Conservation (phyloP, 2,888 invertebrate genomes). For the Polia nebulosa region DNA sequence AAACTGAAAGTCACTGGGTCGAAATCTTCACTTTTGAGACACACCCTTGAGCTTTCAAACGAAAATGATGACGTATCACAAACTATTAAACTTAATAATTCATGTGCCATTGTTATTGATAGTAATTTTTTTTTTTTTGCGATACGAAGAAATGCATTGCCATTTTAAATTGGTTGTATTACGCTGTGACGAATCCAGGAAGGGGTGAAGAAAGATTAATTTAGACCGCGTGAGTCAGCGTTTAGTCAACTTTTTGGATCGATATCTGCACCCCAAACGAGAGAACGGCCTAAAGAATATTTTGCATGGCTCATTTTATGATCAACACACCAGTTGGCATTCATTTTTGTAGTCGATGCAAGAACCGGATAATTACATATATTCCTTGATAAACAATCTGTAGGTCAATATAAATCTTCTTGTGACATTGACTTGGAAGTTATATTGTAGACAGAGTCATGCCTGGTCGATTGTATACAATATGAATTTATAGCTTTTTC, state of each 20-base stretch:
- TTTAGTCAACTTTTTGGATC: slow-evolving; percentile 75
- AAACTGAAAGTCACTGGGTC: slow-evolving; percentile 74
- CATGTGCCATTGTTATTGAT: slow-evolving; percentile 73
- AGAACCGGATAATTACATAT: slow-evolving; percentile 19
- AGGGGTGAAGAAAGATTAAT: slow-evolving; percentile 81
- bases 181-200: slow-evolving; percentile 80
- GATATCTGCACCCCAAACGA: slow-evolving; percentile 66
- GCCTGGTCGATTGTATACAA: slow-evolving; percentile 9
- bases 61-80: slow-evolving; percentile 74
- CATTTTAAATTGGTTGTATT: slow-evolving; percentile 76
- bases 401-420: slow-evolving; percentile 20
- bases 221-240: slow-evolving; percentile 78
- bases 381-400: slow-evolving; percentile 23
- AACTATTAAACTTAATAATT: slow-evolving; percentile 75
- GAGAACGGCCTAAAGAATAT: slow-evolving; percentile 56
- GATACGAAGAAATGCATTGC: slow-evolving; percentile 70
- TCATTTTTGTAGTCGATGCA: slow-evolving; percentile 17
- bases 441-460: slow-evolving; percentile 24
- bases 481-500: slow-evolving; percentile 26
- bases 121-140: slow-evolving; percentile 73
- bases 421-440: slow-evolving; percentile 1
- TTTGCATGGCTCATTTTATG: slow-evolving; percentile 36
- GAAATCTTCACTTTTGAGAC: slow-evolving; percentile 63
- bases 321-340: slow-evolving; percentile 20
- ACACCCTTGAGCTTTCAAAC: slow-evolving; percentile 63